phyloP scores from a whole-genome alignment of 1,140 invertebrate species.

The Aporrectodea caliginosa region DNA sequence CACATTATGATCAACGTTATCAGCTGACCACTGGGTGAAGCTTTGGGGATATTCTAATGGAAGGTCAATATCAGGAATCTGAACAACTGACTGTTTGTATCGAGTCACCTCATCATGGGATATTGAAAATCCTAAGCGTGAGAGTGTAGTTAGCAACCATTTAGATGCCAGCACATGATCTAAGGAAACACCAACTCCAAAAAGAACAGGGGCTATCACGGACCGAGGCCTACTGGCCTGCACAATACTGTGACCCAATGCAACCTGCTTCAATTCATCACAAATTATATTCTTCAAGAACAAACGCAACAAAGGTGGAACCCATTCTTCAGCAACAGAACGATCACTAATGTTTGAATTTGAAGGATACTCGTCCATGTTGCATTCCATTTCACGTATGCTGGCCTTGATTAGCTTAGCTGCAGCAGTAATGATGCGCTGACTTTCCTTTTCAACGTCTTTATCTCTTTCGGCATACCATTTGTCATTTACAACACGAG shows the following conservation, averaged over 20 bases:
- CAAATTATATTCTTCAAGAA: constrained; percentile 11
- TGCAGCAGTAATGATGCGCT: neutral
- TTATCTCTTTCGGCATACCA: neutral
- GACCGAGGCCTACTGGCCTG: neutral
- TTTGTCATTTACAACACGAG: neutral
- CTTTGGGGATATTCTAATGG: neutral
- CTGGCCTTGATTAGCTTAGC: neutral
- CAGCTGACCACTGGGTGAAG: constrained; percentile 39
- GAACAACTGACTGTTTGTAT: neutral
- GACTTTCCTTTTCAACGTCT: neutral
- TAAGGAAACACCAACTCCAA: neutral
- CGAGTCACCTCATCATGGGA: neutral
- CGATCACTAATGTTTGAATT: constrained; percentile 15
- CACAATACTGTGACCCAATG: constrained; percentile 3
- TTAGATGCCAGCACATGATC: neutral
- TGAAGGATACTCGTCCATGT: constrained; percentile 12
- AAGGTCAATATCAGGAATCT: constrained; percentile 15
- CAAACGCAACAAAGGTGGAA: neutral
- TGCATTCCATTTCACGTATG: neutral
- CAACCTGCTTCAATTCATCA: constrained; percentile 32
- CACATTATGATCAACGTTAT: constrained; percentile 44
- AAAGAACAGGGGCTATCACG: neutral
- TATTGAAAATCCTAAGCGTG: neutral
- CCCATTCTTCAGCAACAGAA: constrained; percentile 9
- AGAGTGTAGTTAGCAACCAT: neutral